Base-by-base conservation (phyloP, 2,113 vertebrate genomes). In the Bambusicola thoracicus region DNA sequence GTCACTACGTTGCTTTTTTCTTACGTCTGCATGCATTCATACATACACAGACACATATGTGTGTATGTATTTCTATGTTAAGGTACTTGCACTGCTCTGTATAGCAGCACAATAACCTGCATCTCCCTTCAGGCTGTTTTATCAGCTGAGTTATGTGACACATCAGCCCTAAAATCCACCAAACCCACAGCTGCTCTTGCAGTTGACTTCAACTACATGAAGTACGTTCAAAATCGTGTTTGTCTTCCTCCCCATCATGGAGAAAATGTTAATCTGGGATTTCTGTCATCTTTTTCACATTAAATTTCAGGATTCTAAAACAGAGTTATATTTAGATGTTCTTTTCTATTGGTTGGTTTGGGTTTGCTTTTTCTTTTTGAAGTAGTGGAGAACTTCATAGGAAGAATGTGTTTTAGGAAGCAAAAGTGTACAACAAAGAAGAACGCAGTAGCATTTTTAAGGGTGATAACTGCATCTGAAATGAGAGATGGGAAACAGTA, bases 181-280 rank as follows among this genome's bases (percentile, higher is more conserved):
- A 76, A 25, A 24, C 40, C 14, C 22, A 17, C 15, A 4, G 51
- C 3, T 74, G 30, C n/a, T 85, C 20, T 38, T 51, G 22, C 7
- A 18, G 11, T 5, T 65, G 18, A 20, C 13, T 67, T 49, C 1
- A 74, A 29, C 13, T 68, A 32, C 43, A 11, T 36, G 11, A 10
- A 0, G 20, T 27, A 4, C n/a, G 87, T 73, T 69, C 24, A 34
- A 77, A 51, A 49, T 13, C 49, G 2, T 24, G 6, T 18, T 62
- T 5, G 0, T 30, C 29, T 38, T 13, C 20, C 16, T 7, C 4
- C 13, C 27, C 70, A 29, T 13, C 7, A 0, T 43, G 56, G 18
- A 86, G 34, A 58, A 73, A 63, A 30, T 12, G 29, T 32, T 55
- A 7, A n/a, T 61, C 34, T 34, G 41, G 8, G 29, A 19, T 78